Evolutionary conservation across 2,888 invertebrate genomes (phyloP), one percentile per base, ranked within the genome.

Genomic region (Sinopyrophorus schimmeli): DNA sequence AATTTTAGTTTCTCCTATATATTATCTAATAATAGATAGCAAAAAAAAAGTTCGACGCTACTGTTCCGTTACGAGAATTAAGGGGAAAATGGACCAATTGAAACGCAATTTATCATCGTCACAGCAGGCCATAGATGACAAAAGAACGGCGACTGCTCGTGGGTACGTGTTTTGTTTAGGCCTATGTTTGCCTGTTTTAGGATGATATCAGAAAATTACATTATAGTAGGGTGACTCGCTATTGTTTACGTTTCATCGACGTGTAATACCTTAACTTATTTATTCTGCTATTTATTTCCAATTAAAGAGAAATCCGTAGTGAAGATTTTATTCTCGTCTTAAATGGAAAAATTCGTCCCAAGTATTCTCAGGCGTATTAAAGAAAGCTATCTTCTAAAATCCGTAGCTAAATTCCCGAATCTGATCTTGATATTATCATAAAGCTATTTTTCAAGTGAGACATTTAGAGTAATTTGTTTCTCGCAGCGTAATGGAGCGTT

Each of bases 401-500:
- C 51, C 48, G 42, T 47, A 54, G 54, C 57, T 57, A 54, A 55
- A 54, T 53, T 54, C 52, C 52, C 49, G 40, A 44, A 42, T 53
- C 55, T 53, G 56, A 52, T 54, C 52, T 49, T 48, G 57, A 65
- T 67, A 68, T 68, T 67, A 68, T 67, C 67, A 68, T 68, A 66
- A 67, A 62, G 66, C 64, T 61, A 69, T 69, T 68, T 67, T 66
- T 68, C 67, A 67, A 63, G 62, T 59, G 56, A 61, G 63, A 61
- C 68, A 67, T 71, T 71, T 68, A 68, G 66, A 69, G 72, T 68
- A 72, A 72, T 73, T 74, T 73, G 73, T 73, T 71, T 72, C 72
- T 70, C 68, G 68, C 64, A 66, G 68, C 67, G 73, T 73, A 74
- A 74, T 74, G 74, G 74, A 71, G 66, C 74, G 70, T 73, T 71